A percentile compares a stretch with the other conserved stretches of the same genome.
Evolutionary conservation across 1,140 invertebrate genomes (phyloP).

Genomic region (Diachasma alloeum): DNA sequence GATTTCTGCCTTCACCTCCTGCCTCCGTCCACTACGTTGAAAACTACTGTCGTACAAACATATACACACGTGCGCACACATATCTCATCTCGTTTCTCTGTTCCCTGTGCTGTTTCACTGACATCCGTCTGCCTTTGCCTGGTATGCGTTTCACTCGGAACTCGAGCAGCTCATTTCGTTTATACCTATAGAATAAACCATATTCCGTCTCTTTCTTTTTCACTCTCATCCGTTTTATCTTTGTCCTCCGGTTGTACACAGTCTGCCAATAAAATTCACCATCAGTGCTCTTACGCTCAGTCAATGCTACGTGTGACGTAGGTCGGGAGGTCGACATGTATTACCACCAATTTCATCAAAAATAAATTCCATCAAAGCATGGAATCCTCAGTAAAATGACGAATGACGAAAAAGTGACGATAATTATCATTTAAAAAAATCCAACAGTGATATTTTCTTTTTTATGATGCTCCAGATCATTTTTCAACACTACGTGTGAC

Average conservation of each 20-base stretch:
- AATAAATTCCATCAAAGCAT: too few relatives aligned
- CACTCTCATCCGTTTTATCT: conserved; percentile 1
- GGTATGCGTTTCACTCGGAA: neutral
- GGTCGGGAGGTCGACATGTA: conserved; percentile 21
- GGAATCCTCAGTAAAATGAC: too few relatives aligned
- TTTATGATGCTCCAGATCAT: too few relatives aligned
- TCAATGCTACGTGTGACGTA: conserved; percentile 22
- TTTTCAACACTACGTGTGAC: conserved; percentile 16
- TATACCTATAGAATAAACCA: neutral
- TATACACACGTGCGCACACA: neutral
- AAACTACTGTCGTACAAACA: neutral
- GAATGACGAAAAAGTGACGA: too few relatives aligned
- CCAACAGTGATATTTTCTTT: too few relatives aligned
- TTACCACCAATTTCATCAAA: neutral
- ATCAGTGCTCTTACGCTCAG: neutral
- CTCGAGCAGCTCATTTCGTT: conserved; percentile 17
- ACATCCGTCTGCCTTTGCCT: neutral
- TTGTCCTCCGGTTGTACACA: neutral
- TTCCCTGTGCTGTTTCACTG: neutral
- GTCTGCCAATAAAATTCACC: conserved; percentile 28
- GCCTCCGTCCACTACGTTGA: neutral
- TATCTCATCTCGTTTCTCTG: neutral
- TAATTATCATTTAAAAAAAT: too few relatives aligned
- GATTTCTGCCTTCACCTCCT: neutral
- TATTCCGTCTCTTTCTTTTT: neutral